These are phyloP conservation scores for Boulengeromyrus knoepffleri DNA, from an alignment of 2,113 vertebrate genomes.

Conservation along the genomic window DNA sequence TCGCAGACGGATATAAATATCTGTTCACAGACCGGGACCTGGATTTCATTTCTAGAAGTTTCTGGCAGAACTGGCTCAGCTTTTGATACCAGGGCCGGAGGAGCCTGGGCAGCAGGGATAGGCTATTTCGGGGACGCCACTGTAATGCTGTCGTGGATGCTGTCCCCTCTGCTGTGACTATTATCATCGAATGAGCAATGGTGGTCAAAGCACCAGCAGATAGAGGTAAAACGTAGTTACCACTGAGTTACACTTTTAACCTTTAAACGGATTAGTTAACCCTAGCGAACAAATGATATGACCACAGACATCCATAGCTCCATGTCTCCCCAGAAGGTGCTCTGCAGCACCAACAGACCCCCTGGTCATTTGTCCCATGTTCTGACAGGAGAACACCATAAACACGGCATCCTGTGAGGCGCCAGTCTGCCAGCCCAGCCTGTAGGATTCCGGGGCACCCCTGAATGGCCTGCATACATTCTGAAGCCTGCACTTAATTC, in stretches of 20 bases:
- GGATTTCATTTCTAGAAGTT: constrained; percentile 7
- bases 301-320: background rate
- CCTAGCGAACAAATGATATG: background rate
- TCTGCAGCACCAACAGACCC: background rate
- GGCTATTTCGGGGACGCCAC: background rate
- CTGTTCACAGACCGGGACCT: background rate
- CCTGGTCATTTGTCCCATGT: background rate
- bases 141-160: background rate
- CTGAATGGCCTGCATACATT: background rate
- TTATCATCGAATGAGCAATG: constrained; percentile 23
- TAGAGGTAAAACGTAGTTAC: background rate
- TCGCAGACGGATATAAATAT: constrained; percentile 20
- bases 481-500: background rate
- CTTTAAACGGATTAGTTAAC: background rate
- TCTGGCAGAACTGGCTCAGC: constrained; percentile 13
- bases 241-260: background rate
- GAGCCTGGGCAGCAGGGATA: background rate
- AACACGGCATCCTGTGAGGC: background rate
- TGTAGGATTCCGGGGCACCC: background rate
- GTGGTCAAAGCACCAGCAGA: constrained; percentile 21
- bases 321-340: background rate
- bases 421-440: background rate
- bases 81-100: background rate
- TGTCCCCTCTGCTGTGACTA: background rate
- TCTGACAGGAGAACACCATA: background rate